Percentiles rank a stretch among this genome's conserved stretches.
phyloP scores from a whole-genome alignment of 1,140 invertebrate genomes.

The Spodoptera frugiperda region DNA sequence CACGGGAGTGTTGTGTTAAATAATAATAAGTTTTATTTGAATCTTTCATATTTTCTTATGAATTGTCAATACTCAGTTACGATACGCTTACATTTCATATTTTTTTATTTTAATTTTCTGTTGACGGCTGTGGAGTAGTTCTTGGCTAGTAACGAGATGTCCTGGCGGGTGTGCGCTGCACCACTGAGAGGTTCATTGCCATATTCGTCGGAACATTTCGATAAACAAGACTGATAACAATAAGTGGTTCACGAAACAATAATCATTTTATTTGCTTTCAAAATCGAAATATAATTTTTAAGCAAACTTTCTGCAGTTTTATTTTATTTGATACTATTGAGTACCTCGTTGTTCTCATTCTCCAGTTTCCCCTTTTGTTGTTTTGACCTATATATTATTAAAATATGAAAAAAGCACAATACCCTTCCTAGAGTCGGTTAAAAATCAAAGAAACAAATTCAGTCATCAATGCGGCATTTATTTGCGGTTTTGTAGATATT shows the following conservation, averaged over 20 bases:
- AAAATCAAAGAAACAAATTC: too few species aligned
- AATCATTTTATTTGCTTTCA: not conserved
- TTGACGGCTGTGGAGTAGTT: not conserved
- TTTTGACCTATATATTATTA: too few species aligned
- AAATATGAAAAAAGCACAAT: too few species aligned
- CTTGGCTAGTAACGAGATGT: not conserved
- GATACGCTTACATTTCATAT: not conserved
- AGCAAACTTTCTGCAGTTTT: not conserved
- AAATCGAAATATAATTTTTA: constrained; percentile 25
- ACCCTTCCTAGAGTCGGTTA: too few species aligned
- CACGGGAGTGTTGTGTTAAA: too few species aligned
- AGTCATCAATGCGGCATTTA: too few species aligned
- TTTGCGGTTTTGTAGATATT: too few species aligned
- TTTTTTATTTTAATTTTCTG: too few species aligned
- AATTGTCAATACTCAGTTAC: not conserved
- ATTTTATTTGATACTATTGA: not conserved
- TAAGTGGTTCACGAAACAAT: constrained; percentile 17
- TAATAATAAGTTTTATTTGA: too few species aligned
- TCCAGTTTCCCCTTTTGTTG: too few species aligned
- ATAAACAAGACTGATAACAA: constrained; percentile 34
- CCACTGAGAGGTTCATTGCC: not conserved
- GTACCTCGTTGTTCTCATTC: too few species aligned
- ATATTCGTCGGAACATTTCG: not conserved
- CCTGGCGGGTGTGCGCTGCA: not conserved
- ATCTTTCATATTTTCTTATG: not conserved